These are phyloP conservation scores for Gnatocerus cornutus DNA, from an alignment of 2,888 invertebrate genomes.

Conservation along the genomic window DNA sequence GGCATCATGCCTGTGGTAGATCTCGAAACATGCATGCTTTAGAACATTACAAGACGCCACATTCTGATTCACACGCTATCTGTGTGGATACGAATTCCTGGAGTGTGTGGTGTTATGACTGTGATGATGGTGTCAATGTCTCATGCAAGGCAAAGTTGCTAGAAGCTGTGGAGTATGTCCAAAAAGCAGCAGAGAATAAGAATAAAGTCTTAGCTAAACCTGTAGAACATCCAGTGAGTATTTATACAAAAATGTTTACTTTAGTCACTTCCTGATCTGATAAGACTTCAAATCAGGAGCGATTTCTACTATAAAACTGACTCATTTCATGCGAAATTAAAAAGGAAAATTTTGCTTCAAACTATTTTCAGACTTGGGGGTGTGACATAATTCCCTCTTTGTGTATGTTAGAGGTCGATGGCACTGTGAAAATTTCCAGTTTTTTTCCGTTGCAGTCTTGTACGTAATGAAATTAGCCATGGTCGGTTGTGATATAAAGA, in stretches of 20 bases:
- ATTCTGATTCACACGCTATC: constrained; percentile 84
- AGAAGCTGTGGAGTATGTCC: constrained; percentile 84
- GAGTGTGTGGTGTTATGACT: constrained; percentile 86
- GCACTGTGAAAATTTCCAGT: too few relatives aligned
- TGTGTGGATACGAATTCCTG: constrained; percentile 82
- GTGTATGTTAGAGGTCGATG: too few relatives aligned
- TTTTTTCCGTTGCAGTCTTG: too few relatives aligned
- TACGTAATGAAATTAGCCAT: too few relatives aligned
- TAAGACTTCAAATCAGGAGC: too few relatives aligned
- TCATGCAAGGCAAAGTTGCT: constrained; percentile 78
- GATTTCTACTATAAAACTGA: too few relatives aligned
- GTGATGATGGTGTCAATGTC: constrained; percentile 80
- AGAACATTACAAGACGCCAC: constrained; percentile 83
- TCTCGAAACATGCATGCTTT: constrained; percentile 81
- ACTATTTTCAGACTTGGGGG: too few relatives aligned
- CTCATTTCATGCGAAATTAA: too few relatives aligned
- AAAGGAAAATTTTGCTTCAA: too few relatives aligned
- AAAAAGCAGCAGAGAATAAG: constrained; percentile 72
- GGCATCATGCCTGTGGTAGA: constrained; percentile 83
- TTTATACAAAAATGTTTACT: not conserved
- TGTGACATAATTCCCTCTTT: too few relatives aligned
- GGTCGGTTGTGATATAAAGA: too few relatives aligned
- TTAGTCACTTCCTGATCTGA: not conserved
- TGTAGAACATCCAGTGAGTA: constrained; percentile 34
- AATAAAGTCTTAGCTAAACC: constrained; percentile 34